Evolutionary conservation across 1,140 invertebrate genomes (phyloP), one percentile per base, ranked within the genome.

Genomic region (Capitella teleta): DNA sequence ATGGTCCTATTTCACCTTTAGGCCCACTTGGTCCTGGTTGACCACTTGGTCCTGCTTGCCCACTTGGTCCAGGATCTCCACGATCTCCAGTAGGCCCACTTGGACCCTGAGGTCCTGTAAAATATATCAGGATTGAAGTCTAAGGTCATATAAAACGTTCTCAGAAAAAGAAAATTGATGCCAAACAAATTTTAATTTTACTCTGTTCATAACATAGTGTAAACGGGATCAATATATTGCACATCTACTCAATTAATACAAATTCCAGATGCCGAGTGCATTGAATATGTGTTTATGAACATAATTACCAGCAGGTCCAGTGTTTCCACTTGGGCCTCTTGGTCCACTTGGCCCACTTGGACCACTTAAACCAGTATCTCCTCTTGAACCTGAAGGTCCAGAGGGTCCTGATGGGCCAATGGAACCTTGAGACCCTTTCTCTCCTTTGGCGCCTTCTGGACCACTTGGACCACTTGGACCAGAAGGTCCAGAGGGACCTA

Each of bases 371-470:
- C 47, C 47, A 5, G 34, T 32, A 3, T 5, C 23, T 6, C 47
- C 47, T 5, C 14, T 12, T 37, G 18, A 21, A 37, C 47, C 47
- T 49, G 30, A 21, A 8, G 36, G 32, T 38, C 47, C 47, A 5
- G 47, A 37, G n/a, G 47, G 47, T 19, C 47, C 47, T 16, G 28
- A 16, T 4, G 26, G 3, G 18, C 45, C 45, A 21, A 32, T 47
- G 18, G 16, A 19, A 47, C 45, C 45, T 32, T 19, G 19, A 16
- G 10, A 18, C 18, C 45, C 45, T 10, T 26, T 47, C 18, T 10
- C 16, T 3, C 45, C 45, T 36, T 21, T 28, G 28, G 16, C 16
- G 23, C 45, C 45, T 21, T 16, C 21, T 19, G 5, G 18, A 19
- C 45, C 45, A 32, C 18, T 47, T 16, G 25, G 25, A 4, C 45